These are phyloP conservation scores for Syngnathoides biaculeatus DNA, from an alignment of 2,113 vertebrate species.

Conservation along the genomic window DNA sequence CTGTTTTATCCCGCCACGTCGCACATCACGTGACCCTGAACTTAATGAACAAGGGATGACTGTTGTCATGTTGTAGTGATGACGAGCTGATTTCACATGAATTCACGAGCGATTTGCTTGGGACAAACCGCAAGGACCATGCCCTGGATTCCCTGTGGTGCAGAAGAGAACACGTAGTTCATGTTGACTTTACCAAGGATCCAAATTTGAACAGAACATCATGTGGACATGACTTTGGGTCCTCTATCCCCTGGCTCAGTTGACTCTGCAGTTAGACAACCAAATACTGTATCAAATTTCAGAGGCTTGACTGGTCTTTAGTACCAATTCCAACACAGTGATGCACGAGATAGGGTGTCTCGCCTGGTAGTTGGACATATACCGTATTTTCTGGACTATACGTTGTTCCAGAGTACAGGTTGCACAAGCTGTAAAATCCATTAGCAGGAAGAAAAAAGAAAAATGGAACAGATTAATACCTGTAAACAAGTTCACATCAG, in stretches of 20 bases:
- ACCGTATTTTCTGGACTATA: no score
- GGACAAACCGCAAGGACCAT: not conserved
- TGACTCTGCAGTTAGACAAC: not conserved
- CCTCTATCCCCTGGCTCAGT: not conserved
- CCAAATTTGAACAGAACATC: not conserved
- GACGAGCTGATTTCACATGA: not conserved
- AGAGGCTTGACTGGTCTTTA: not conserved
- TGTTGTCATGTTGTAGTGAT: not conserved
- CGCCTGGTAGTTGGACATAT: no score
- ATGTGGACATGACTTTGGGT: not conserved
- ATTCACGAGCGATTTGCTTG: slow-evolving; percentile 9
- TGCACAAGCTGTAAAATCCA: no score
- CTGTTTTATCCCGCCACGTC: not conserved
- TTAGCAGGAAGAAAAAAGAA: no score
- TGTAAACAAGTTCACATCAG: not conserved
- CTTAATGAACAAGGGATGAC: not conserved
- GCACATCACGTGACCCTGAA: not conserved
- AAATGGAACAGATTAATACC: no score
- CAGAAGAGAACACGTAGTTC: not conserved
- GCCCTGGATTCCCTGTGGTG: not conserved
- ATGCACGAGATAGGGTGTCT: no score
- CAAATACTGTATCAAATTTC: not conserved
- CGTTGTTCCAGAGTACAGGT: no score
- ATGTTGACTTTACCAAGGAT: not conserved
- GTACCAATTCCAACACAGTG: no score